Percentiles rank a stretch among this genome's conserved stretches.
Conservation (phyloP, 2,888 invertebrate genomes). For the Dolichomitus sp. region DNA sequence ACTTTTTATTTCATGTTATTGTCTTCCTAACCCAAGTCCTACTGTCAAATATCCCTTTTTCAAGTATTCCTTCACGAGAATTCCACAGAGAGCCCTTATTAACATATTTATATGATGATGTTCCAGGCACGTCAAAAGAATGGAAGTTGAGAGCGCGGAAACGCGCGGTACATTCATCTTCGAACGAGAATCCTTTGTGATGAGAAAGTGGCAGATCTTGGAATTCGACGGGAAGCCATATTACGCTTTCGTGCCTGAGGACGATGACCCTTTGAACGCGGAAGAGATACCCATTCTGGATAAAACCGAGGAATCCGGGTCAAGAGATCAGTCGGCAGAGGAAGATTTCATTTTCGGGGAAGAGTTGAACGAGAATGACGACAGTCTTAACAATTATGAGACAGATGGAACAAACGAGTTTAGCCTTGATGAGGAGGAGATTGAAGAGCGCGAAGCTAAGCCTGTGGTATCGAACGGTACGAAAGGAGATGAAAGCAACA, state of each 20-base stretch:
- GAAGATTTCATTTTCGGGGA: constrained; percentile 65
- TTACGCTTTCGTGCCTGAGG: constrained; percentile 84
- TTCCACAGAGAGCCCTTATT: constrained; percentile 30
- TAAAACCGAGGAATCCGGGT: constrained; percentile 21
- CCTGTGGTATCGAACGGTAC: constrained; percentile 72
- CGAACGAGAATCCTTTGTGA: constrained; percentile 82
- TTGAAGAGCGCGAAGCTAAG: constrained; percentile 67
- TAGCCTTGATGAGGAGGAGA: constrained; percentile 34
- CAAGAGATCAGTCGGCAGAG: constrained; percentile 31
- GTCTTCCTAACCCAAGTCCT: not conserved
- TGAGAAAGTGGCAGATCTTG: constrained; percentile 85
- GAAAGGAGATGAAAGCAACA: constrained; percentile 19
- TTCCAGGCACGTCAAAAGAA: constrained; percentile 80
- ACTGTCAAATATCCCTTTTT: not conserved
- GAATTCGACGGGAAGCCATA: constrained; percentile 84
- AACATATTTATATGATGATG: constrained; percentile 74
- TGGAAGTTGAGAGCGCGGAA: constrained; percentile 60
- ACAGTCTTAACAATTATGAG: constrained; percentile 69
- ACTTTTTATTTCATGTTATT: not conserved
- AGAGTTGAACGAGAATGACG: constrained; percentile 56
- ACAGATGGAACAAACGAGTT: constrained; percentile 57
- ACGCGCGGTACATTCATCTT: constrained; percentile 82
- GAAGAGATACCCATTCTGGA: constrained; percentile 72
- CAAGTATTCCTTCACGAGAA: not conserved
- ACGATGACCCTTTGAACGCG: constrained; percentile 77